Evolutionary conservation across 2,113 vertebrate species (phyloP).

Genomic region (Gadus chalcogrammus): DNA sequence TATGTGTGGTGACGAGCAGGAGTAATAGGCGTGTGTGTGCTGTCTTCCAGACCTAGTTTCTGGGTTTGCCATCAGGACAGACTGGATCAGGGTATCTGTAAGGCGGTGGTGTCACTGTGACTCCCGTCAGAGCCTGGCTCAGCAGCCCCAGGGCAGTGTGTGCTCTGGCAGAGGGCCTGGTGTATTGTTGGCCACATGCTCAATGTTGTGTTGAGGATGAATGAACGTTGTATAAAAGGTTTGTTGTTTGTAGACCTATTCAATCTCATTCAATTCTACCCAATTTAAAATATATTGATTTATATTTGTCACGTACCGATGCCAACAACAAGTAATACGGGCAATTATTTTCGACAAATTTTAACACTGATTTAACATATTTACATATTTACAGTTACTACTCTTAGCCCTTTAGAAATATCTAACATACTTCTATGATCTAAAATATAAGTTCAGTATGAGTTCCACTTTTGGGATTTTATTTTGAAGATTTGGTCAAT

Average conservation of each 20-base stretch:
- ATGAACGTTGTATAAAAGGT: neutral
- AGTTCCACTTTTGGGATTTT: neutral
- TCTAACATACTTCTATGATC: no score
- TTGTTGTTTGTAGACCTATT: no score
- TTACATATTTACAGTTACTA: no score
- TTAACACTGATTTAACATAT: no score
- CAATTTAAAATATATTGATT: no score
- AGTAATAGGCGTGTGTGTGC: neutral
- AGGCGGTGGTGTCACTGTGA: conserved; percentile 3
- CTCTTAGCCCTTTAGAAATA: no score
- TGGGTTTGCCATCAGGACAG: conserved; percentile 1
- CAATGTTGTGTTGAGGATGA: neutral
- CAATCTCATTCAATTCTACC: no score
- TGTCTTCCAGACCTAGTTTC: conserved; percentile 20
- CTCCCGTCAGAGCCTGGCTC: conserved; percentile 12
- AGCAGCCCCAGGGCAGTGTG: conserved; percentile 3
- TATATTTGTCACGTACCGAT: no score
- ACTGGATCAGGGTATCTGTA: conserved; percentile 18
- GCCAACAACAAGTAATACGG: no score
- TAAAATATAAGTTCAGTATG: neutral
- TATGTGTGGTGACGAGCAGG: neutral
- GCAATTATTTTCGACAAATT: no score
- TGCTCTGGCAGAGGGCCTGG: conserved; percentile 18
- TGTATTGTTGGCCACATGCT: neutral
- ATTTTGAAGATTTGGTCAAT: neutral